Evolutionary conservation across 2,888 invertebrate genomes (phyloP), one percentile per base, ranked within the genome.

Genomic region (Tinea trinotella): DNA sequence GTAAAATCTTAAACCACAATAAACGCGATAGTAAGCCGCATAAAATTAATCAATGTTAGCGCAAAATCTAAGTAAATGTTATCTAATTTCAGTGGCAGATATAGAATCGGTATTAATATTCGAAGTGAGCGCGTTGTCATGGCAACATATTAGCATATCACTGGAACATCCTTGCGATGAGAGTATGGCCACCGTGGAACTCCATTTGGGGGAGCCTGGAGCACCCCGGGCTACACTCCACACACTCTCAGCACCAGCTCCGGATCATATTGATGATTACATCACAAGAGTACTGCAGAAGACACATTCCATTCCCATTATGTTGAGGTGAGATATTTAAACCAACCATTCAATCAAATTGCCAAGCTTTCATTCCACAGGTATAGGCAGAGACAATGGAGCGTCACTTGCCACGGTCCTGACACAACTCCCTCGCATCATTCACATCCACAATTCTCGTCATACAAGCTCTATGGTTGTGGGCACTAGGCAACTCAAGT

Each of bases 81-180:
- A n/a, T n/a, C n/a, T n/a, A 36, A 10, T 54, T 53, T 19, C 64
- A 76, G 76, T 58, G 35, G 60, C 74, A 88, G 93, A 93, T 70
- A 74, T 91, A 48, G 93, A 93, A 62, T 89, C 86, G 62, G 90
- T 92, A 61, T 89, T 93, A n/a, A 96, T 97, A 88, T 93, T 98
- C 71, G 98, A 98, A 82, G 91, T 98, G 62, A 95, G 93, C 64
- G 95, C 97, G 1, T 83, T 96, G 30, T 96, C 96, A 0, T 93
- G 95, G 88, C 93, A 94, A 58, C 95, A 95, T 74, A 90, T 98
- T 59, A 93, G 94, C 7, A 91, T 98, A 15, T 93, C 95, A 6
- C 89, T 98, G 68, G 97, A 97, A 71, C 97, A 98, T 82, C 97
- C 98, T 0, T 84, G 92, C 15, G 96, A 96, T 68, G 97, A 97